phyloP scores from a whole-genome alignment of 2,888 invertebrate genomes.

The Pristionchus fissidentatus region DNA sequence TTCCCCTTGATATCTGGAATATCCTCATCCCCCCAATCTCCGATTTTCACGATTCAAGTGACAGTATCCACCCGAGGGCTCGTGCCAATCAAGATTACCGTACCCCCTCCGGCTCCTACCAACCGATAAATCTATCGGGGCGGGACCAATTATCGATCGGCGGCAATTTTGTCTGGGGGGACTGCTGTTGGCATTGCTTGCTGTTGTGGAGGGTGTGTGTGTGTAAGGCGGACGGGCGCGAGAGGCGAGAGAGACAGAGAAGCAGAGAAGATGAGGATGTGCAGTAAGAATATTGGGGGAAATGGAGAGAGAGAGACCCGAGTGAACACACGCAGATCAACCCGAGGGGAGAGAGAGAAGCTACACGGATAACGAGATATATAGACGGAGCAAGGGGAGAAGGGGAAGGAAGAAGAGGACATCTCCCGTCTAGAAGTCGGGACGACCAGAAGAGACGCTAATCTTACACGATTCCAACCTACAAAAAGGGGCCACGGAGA shows the following conservation, averaged over 20 bases:
- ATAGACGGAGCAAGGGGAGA: no score
- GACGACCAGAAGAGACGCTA: neutral
- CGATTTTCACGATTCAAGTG: no score
- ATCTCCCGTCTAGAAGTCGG: no score
- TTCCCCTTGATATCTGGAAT: no score
- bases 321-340: neutral
- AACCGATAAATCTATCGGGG: neutral
- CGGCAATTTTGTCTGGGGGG: no score
- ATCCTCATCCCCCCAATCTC: no score
- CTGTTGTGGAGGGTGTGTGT: neutral
- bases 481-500: no score
- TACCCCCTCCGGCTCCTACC: neutral
- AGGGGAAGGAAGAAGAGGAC: neutral
- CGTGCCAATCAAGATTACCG: neutral
- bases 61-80: neutral
- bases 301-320: neutral
- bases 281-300: neutral
- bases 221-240: conserved; percentile 9
- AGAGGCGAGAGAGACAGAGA: neutral
- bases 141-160: neutral
- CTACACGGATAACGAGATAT: neutral
- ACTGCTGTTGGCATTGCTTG: conserved; percentile 5
- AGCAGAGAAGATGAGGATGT: neutral
- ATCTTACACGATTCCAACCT: no score
- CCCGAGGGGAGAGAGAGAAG: neutral